Percentiles rank a stretch among this genome's conserved stretches.
These are phyloP conservation scores for Noctua janthina DNA, from an alignment of 2,888 invertebrate genomes.

Conservation along the genomic window DNA sequence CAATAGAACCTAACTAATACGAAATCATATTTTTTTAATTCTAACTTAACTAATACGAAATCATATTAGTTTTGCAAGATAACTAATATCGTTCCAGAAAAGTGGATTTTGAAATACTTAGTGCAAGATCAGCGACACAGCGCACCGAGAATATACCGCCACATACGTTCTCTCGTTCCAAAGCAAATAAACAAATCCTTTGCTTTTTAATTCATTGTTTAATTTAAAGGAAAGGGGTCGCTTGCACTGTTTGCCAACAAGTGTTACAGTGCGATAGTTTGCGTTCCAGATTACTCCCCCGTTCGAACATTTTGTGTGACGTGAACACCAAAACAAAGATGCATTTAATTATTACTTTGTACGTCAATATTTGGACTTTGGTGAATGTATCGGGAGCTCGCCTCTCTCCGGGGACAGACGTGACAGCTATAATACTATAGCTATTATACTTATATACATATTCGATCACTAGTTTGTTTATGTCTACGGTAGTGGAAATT, in stretches of 20 bases:
- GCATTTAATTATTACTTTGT: slow-evolving; percentile 60
- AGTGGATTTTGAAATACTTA: background rate
- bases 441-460: too few species aligned
- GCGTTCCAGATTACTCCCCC: slow-evolving; percentile 60
- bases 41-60: background rate
- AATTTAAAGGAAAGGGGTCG: slow-evolving; percentile 55
- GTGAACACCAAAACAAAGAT: slow-evolving; percentile 54
- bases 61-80: background rate
- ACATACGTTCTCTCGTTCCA: background rate
- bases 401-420: slow-evolving; percentile 15
- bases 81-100: background rate
- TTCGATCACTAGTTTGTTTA: too few species aligned
- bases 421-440: background rate
- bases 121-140: background rate
- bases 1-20: background rate
- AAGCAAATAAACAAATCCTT: slow-evolving; percentile 40
- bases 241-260: slow-evolving; percentile 48
- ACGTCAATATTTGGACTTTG: slow-evolving; percentile 65
- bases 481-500: too few species aligned
- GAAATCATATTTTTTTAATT: background rate
- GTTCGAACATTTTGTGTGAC: slow-evolving; percentile 40
- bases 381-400: slow-evolving; percentile 17
- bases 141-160: background rate
- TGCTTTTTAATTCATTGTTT: slow-evolving; percentile 34
- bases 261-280: slow-evolving; percentile 52